Base-by-base conservation (phyloP, 1,140 invertebrate species). In the Tetranychus urticae region DNA sequence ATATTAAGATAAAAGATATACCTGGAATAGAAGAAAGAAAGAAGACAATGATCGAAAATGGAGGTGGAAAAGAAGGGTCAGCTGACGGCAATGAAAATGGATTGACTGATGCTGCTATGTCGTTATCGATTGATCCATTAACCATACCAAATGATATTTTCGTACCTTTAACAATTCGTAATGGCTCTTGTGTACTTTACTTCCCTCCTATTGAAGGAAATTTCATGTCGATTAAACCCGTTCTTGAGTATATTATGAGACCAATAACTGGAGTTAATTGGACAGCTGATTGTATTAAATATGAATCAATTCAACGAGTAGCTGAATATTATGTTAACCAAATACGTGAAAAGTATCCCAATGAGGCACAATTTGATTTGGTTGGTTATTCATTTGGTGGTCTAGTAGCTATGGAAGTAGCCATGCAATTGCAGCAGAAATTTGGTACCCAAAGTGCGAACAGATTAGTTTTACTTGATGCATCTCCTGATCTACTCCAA, bases 341-440 rank as follows among this genome's bases (percentile, higher is more conserved):
- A 34, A 23, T 63, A 1, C 23, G 39, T 14, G 39, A 56, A 55
- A 50, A 46, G 10, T 61, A 54, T 14, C 58, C 58, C 1, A 42
- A 55, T 31, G 50, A 52, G 14, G 8, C n/a, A 2, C 13, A 74
- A 75, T 93, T 90, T 74, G 79, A 80, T 31, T 71, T 97, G 48
- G 78, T 84, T 46, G 93, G 91, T 2, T 97, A 97, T 71, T 97
- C 92, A 0, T 97, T 88, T 72, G 93, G 93, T 56, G 83, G 85
- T 8, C 80, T 82, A 61, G 81, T 97, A 12, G 89, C 86, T 6
- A 86, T 92, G 69, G 93, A 97, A 75, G 93, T 97, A 81, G 84
- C 83, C 2, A 66, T 83, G 10, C 81, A 86, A 67, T 70, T 96
- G 34, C 86, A 96, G 70, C 61, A 62, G 69, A 70, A 54, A 10